phyloP scores from a whole-genome alignment of 2,888 invertebrate species.

The Pedicia rivosa region DNA sequence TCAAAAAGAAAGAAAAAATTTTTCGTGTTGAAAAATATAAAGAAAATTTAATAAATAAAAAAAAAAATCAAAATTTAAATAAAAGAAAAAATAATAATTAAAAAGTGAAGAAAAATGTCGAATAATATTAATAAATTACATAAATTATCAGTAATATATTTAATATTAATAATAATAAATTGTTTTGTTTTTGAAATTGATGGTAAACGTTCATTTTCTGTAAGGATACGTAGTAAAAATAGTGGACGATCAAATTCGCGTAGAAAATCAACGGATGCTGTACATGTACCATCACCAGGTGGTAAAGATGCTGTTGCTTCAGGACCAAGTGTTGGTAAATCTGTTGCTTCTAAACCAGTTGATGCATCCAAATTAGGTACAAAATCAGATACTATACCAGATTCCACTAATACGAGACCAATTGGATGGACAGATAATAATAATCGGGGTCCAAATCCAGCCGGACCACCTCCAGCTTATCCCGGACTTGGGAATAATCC shows the following conservation, averaged over 20 bases:
- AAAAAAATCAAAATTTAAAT: background rate
- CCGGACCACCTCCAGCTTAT: constrained; percentile 6
- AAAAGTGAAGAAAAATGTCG: background rate
- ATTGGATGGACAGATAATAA: background rate
- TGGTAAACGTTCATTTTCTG: constrained; percentile 2
- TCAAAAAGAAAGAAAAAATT: no score
- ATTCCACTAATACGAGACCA: background rate
- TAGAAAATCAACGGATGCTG: background rate
- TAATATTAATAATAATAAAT: constrained; percentile 1
- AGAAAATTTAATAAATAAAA: background rate
- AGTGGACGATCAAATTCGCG: background rate
- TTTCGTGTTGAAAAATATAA: no score
- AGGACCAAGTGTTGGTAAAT: background rate
- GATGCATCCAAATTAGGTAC: no score
- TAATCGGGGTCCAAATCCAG: background rate
- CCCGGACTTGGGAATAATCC: constrained; percentile 5
- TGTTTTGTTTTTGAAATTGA: background rate
- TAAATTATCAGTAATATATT: background rate
- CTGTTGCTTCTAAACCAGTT: background rate
- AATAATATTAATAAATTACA: background rate
- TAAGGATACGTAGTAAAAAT: constrained; percentile 1
- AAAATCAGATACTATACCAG: no score
- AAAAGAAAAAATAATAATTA: background rate
- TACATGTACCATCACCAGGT: no score
- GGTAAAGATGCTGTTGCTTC: background rate